A percentile compares a stretch with the other conserved stretches of the same genome.
phyloP scores from a whole-genome alignment of 2,888 invertebrate genomes.

The Oxytorus armatus region DNA sequence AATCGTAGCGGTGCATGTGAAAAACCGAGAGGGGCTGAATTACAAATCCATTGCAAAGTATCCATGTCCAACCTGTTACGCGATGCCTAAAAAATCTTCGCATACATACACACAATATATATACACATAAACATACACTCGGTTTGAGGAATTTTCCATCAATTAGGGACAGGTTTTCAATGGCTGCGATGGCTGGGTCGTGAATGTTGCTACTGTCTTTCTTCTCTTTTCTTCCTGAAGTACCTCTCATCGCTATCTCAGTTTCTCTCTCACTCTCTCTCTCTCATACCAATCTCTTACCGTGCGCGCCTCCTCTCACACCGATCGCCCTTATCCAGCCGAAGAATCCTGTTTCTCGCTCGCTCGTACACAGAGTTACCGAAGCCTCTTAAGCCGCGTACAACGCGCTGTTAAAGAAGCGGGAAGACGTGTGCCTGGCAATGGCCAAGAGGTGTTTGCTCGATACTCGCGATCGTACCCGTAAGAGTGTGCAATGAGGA shows the following conservation, averaged over 20 bases:
- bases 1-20: not conserved
- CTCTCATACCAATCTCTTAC: slow-evolving; percentile 25
- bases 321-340: slow-evolving; percentile 68
- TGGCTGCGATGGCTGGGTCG: slow-evolving; percentile 70
- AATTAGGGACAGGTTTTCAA: slow-evolving; percentile 83
- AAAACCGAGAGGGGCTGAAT: too few relatives aligned
- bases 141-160: slow-evolving; percentile 82
- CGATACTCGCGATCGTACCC: slow-evolving; percentile 26
- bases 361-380: slow-evolving; percentile 76
- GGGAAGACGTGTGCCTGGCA: slow-evolving; percentile 45
- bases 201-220: slow-evolving; percentile 61
- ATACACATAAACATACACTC: slow-evolving; percentile 29
- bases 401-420: slow-evolving; percentile 17
- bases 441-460: slow-evolving; percentile 66
- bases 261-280: slow-evolving; percentile 32
- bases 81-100: slow-evolving; percentile 76
- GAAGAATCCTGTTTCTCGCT: slow-evolving; percentile 78
- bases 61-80: slow-evolving; percentile 80
- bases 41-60: slow-evolving; percentile 78
- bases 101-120: slow-evolving; percentile 40
- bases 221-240: slow-evolving; percentile 49
- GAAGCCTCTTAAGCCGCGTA: slow-evolving; percentile 72
- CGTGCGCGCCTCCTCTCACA: slow-evolving; percentile 58
- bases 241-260: slow-evolving; percentile 49
- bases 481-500: slow-evolving; percentile 50